Evolutionary conservation across 2,888 invertebrate genomes (phyloP), one percentile per base, ranked within the genome.

Genomic region (Limnephilus rhombicus): DNA sequence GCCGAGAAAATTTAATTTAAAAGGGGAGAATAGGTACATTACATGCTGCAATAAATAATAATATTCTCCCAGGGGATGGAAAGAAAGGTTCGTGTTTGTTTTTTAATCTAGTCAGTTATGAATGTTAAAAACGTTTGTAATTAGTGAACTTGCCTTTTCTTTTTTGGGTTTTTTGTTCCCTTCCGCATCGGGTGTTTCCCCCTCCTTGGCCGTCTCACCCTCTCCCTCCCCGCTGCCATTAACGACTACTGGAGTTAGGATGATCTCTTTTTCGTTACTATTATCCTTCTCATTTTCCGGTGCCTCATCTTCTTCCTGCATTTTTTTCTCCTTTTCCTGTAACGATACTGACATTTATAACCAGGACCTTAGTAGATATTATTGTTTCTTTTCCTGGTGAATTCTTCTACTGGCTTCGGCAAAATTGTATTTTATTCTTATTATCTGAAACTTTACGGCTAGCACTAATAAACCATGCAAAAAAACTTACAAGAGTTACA

Each of bases 221-320:
- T 93, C 94, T 34, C 93, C 94, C 82, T 93, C 93, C 29, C 93
- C 94, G 15, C 89, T 89, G 80, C 93, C 93, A 41, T 91, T 93
- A 68, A 92, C 85, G 37, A 92, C 91, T 24, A 92, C 93, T 34
- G 92, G 93, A 29, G 92, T 91, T 93, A 92, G 49, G 92, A 94
- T 94, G 94, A 94, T 95, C 94, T 96, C 96, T 94, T 97, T 97
- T 94, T 97, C 97, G 94, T 97, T 97, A 92, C 97, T 97, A 92
- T 97, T 96, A 94, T 97, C 97, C 95, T 97, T 97, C 94, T 97
- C 97, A 94, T 97, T 97, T 94, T 97, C 97, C 2, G 96, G 96
- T 87, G 96, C 96, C 91, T 96, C 96, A 94, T 95, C 96, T 94
- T 97, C 97, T 18, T 96, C 94, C 93, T 96, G 96, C 94, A 97